A percentile compares a stretch with the other conserved stretches of the same genome.
Evolutionary conservation across 2,113 vertebrate species (phyloP).

Genomic region (Upupa epops): DNA sequence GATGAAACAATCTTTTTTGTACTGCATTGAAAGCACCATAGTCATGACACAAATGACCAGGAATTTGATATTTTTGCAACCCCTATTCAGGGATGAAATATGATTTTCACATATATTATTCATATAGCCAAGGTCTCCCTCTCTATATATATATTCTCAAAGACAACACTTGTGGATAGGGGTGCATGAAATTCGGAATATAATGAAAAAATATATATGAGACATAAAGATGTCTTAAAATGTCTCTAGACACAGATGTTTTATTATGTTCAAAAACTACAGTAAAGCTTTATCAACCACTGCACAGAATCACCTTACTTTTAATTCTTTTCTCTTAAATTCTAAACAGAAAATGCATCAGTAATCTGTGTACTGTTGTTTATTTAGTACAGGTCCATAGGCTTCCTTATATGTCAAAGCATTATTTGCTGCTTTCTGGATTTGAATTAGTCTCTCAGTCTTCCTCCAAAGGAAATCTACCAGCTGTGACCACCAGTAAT

Average conservation of each 20-base stretch:
- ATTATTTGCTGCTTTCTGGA: slow-evolving; percentile 5
- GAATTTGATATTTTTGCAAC: not conserved
- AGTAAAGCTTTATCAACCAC: not conserved
- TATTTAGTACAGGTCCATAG: not conserved
- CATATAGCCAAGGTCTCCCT: not conserved
- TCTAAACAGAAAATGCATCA: not conserved
- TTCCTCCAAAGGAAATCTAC: slow-evolving; percentile 14
- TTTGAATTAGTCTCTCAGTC: slow-evolving; percentile 19
- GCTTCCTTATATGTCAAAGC: not conserved
- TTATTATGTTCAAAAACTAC: not conserved
- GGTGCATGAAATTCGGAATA: not conserved
- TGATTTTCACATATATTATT: not conserved
- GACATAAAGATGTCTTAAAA: not conserved
- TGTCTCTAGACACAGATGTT: not conserved
- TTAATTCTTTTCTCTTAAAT: not conserved
- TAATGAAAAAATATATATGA: not conserved
- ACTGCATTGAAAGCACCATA: not conserved
- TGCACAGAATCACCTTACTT: not conserved
- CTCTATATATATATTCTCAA: not conserved
- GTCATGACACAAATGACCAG: not conserved
- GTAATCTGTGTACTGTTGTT: not conserved
- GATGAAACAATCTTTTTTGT: not conserved
- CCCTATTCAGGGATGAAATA: not conserved
- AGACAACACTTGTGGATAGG: not conserved
- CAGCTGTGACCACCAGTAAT: slow-evolving; percentile 16